These are phyloP conservation scores for Suncus etruscus DNA, from an alignment of 2,113 vertebrate genomes.

Conservation along the genomic window DNA sequence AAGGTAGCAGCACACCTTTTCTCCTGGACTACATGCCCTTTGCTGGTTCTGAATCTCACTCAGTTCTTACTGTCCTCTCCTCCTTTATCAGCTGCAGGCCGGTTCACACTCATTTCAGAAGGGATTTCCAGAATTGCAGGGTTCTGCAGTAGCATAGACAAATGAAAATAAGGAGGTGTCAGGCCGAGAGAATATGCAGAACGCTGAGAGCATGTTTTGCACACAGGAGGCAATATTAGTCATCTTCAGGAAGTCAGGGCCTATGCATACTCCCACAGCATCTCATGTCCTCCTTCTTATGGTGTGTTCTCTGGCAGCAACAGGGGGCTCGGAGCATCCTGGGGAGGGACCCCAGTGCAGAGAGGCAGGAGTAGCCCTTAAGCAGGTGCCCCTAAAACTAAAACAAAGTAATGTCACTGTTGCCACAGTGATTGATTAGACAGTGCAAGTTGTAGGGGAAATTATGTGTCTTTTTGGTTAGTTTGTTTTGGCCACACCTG, in stretches of 20 bases:
- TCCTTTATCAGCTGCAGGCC: background rate
- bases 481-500: too few relatives aligned
- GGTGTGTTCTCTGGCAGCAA: too few relatives aligned
- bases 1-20: background rate
- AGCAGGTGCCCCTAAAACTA: background rate
- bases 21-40: background rate
- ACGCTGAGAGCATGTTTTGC: too few relatives aligned
- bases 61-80: background rate
- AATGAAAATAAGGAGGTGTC: background rate
- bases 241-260: too few relatives aligned
- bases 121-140: conserved; percentile 52
- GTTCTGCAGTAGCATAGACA: conserved; percentile 33
- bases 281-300: too few relatives aligned
- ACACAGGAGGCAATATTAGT: too few relatives aligned
- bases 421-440: conserved; percentile 20
- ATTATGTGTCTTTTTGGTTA: background rate
- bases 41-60: conserved; percentile 18
- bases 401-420: conserved; percentile 1
- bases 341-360: too few relatives aligned
- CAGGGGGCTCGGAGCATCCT: too few relatives aligned
- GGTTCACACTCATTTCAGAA: conserved; percentile 41
- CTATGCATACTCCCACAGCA: too few relatives aligned
- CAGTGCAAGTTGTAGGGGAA: conserved; percentile 41
- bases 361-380: too few relatives aligned
- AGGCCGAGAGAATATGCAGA: too few relatives aligned